Percentiles rank a stretch among this genome's conserved stretches.
Conservation (phyloP, 2,113 vertebrate genomes). For the Gambusia holbrooki region DNA sequence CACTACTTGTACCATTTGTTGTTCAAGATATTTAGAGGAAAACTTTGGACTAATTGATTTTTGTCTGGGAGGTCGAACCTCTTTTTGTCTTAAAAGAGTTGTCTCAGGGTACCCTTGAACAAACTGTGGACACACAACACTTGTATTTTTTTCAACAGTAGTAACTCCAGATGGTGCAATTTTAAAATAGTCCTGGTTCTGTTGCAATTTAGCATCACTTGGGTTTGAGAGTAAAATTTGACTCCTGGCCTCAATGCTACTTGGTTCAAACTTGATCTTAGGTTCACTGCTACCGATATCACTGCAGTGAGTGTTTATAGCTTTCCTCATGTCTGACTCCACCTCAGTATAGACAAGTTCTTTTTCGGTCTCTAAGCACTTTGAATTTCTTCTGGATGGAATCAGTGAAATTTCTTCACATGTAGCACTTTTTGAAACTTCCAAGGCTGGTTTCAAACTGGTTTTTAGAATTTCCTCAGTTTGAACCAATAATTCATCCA, state of each 20-base stretch:
- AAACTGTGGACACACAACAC: background rate
- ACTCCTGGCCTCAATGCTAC: background rate
- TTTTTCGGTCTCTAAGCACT: background rate
- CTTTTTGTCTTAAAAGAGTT: background rate
- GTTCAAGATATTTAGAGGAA: background rate
- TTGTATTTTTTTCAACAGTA: background rate
- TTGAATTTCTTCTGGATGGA: conserved; percentile 39
- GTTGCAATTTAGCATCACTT: background rate
- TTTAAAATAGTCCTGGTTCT: background rate
- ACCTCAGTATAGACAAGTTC: conserved; percentile 1
- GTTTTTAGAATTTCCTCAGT: background rate
- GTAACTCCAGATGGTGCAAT: background rate
- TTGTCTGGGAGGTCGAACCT: conserved; percentile 24
- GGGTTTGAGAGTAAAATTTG: background rate
- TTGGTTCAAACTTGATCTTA: background rate
- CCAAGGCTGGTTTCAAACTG: background rate
- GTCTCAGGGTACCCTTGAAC: background rate
- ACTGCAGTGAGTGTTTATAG: background rate
- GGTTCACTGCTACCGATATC: background rate
- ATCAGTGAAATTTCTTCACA: conserved; percentile 13
- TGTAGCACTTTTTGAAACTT: background rate
- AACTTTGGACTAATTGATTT: conserved; percentile 24
- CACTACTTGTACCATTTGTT: background rate
- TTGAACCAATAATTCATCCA: background rate
- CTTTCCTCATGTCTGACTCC: background rate